Conservation (phyloP, 2,797 vertebrate genomes). For the Alfaro cultratus region DNA sequence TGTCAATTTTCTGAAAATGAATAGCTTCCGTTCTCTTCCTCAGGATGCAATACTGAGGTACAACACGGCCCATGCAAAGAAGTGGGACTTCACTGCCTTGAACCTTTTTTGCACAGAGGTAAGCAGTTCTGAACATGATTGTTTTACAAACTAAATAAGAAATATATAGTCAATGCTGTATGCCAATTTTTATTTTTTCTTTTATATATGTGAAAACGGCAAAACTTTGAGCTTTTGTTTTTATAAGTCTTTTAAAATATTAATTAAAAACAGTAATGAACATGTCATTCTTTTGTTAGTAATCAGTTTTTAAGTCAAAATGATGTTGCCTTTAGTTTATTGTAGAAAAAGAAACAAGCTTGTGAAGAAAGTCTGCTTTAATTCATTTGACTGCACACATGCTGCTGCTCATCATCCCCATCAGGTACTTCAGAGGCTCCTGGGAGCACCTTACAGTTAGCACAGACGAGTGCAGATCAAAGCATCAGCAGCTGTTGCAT, state of each 20-base stretch:
- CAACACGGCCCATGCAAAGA: slow-evolving; percentile 90
- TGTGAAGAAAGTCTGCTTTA: slow-evolving; percentile 29
- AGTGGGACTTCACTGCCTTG: slow-evolving; percentile 96
- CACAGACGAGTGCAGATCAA: slow-evolving; percentile 75
- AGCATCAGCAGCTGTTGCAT: slow-evolving; percentile 77
- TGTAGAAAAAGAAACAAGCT: slow-evolving; percentile 33
- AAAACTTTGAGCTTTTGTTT: neutral
- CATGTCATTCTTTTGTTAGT: neutral
- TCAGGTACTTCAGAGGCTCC: slow-evolving; percentile 60
- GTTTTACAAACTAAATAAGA: neutral
- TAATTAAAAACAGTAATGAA: neutral
- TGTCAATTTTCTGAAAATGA: neutral
- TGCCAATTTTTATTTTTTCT: neutral
- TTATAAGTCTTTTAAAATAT: neutral
- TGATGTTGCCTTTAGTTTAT: slow-evolving; percentile 21
- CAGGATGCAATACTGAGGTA: slow-evolving; percentile 96
- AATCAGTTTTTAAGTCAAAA: slow-evolving; percentile 9
- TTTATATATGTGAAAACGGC: neutral
- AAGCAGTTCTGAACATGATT: slow-evolving; percentile 55
- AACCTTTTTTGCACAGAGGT: slow-evolving; percentile 95
- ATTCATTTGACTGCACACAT: slow-evolving; percentile 58
- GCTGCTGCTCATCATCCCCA: slow-evolving; percentile 62
- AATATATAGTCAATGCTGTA: neutral
- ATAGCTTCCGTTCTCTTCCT: neutral
- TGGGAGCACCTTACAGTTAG: slow-evolving; percentile 71